Percentiles rank a stretch among this genome's conserved stretches.
These are phyloP conservation scores for Nothocercus nigrocapillus DNA, from an alignment of 2,113 vertebrate genomes.

Conservation along the genomic window DNA sequence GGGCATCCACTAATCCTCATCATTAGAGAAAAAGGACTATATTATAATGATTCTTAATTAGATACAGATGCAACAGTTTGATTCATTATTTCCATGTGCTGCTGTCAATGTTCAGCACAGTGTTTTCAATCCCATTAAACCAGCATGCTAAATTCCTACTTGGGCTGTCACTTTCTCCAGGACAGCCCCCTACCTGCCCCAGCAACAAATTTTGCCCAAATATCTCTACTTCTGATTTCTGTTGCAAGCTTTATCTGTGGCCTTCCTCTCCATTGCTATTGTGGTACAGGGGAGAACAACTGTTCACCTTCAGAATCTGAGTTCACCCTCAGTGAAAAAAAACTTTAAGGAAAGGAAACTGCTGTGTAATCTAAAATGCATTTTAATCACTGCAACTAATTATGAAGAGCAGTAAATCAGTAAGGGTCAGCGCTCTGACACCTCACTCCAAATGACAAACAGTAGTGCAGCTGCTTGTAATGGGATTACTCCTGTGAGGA, in stretches of 20 bases:
- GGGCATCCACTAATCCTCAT: constrained; percentile 19
- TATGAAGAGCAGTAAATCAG: constrained; percentile 69
- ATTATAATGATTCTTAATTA: constrained; percentile 74
- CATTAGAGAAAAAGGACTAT: constrained; percentile 36
- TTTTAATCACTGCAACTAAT: constrained; percentile 69
- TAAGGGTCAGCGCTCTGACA: constrained; percentile 46
- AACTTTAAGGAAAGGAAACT: constrained; percentile 17
- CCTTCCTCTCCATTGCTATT: not conserved
- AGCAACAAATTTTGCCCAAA: not conserved
- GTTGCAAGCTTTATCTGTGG: not conserved
- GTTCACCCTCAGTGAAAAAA: constrained; percentile 21
- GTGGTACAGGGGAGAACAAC: not conserved
- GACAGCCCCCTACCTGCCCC: not conserved
- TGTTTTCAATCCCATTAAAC: constrained; percentile 46
- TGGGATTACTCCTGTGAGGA: constrained; percentile 46
- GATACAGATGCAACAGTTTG: constrained; percentile 63
- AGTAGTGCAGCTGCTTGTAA: constrained; percentile 39
- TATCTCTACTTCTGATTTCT: not conserved
- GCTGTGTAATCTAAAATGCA: constrained; percentile 59
- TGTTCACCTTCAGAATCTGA: constrained; percentile 21
- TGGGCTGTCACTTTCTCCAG: constrained; percentile 44
- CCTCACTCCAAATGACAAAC: constrained; percentile 38
- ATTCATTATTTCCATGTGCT: constrained; percentile 68
- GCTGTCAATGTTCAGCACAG: constrained; percentile 6
- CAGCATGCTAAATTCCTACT: constrained; percentile 11